A percentile compares a stretch with the other conserved stretches of the same genome.
Conservation (phyloP, 2,113 vertebrate genomes). For the Eidolon helvum region DNA sequence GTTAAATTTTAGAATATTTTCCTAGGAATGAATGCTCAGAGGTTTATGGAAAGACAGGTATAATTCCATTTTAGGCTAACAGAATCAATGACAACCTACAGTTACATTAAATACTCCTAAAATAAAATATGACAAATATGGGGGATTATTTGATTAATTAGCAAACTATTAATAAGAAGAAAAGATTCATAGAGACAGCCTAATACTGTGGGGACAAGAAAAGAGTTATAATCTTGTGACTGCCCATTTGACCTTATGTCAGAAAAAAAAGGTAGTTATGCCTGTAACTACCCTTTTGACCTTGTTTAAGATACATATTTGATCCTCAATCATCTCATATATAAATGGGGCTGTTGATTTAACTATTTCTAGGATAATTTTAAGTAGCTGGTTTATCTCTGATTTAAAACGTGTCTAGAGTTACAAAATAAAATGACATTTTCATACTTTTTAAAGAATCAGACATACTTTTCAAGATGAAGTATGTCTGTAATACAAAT, state of each 20-base stretch:
- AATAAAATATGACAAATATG: not conserved
- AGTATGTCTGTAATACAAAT: conserved; percentile 37
- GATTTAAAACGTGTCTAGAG: conserved; percentile 29
- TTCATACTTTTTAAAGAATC: not conserved
- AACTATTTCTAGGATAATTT: conserved; percentile 28
- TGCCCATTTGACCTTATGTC: not conserved
- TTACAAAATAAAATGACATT: conserved; percentile 25
- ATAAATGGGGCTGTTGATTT: not conserved
- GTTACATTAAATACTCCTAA: not conserved
- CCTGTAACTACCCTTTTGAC: not conserved
- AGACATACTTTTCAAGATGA: conserved; percentile 8
- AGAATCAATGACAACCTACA: not conserved
- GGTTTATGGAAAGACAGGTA: not conserved
- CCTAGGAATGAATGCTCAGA: not conserved
- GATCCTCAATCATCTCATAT: not conserved
- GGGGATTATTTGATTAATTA: not conserved
- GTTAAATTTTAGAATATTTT: conserved; percentile 35
- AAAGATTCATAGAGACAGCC: not conserved
- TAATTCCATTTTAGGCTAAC: not conserved
- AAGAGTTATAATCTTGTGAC: not conserved
- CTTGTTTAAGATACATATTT: not conserved
- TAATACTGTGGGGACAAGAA: not conserved
- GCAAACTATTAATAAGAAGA: not conserved
- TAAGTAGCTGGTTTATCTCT: not conserved
- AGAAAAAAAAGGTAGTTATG: not conserved